A percentile compares a stretch with the other conserved stretches of the same genome.
Evolutionary conservation across 2,888 invertebrate genomes (phyloP).

Genomic region (Machimus atricapillus): DNA sequence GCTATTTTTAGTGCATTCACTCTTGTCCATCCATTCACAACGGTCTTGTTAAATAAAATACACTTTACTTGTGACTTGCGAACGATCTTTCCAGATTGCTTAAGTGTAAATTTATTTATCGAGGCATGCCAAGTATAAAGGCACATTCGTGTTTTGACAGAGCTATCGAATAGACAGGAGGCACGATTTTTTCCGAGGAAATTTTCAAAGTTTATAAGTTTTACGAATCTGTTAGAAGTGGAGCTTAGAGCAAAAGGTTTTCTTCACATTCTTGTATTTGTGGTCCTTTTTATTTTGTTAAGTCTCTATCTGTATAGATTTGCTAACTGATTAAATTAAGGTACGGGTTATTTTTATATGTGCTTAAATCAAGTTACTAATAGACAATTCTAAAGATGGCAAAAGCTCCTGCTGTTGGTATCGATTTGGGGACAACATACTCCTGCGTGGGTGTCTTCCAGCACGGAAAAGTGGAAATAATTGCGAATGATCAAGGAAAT

Average conservation of each 20-base stretch:
- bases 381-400: slow-evolving; percentile 54
- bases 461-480: slow-evolving; percentile 83
- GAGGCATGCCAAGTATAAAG: neutral
- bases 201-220: neutral
- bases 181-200: neutral
- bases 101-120: neutral
- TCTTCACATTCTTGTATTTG: slow-evolving; percentile 59
- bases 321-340: slow-evolving; percentile 53
- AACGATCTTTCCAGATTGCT: neutral
- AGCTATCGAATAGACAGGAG: neutral
- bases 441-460: slow-evolving; percentile 85
- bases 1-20: neutral
- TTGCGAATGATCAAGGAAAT: slow-evolving; percentile 84
- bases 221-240: neutral
- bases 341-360: neutral
- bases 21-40: neutral
- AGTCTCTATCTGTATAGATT: slow-evolving; percentile 60
- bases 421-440: slow-evolving; percentile 87
- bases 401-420: slow-evolving; percentile 74
- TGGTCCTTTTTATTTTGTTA: slow-evolving; percentile 59
- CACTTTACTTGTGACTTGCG: neutral
- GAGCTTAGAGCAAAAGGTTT: slow-evolving; percentile 57
- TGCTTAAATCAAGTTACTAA: neutral
- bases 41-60: neutral
- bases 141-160: neutral